phyloP scores from a whole-genome alignment of 2,113 vertebrate genomes.

The Ptilonorhynchus violaceus region DNA sequence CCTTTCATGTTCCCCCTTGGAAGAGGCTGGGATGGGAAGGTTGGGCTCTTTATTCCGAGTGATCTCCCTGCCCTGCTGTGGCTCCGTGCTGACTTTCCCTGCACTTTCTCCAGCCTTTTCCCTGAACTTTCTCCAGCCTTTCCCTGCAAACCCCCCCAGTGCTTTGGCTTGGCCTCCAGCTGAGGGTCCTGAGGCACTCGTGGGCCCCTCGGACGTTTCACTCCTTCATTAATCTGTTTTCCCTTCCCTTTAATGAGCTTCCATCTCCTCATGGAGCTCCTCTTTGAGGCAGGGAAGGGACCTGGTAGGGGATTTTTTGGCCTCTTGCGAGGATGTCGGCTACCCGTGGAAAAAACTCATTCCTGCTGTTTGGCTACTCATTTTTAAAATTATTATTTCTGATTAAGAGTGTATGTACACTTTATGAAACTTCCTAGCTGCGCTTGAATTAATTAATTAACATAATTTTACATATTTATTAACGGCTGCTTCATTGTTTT shows the following conservation, averaged over 20 bases:
- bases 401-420: not conserved
- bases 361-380: not conserved
- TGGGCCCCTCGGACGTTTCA: not conserved
- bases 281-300: not conserved
- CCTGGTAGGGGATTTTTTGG: not conserved
- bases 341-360: not conserved
- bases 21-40: not conserved
- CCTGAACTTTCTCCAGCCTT: not conserved
- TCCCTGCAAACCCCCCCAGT: fast-evolving
- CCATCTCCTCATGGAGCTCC: not conserved
- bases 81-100: fast-evolving
- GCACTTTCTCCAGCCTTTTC: not conserved
- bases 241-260: not conserved
- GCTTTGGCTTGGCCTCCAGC: not conserved
- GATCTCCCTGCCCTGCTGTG: not conserved
- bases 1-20: not conserved
- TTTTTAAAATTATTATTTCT: not conserved
- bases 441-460: not conserved
- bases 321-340: not conserved
- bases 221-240: not conserved
- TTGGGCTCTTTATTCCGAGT: not conserved
- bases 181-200: not conserved
- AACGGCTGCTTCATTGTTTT: not conserved
- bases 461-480: not conserved
- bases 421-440: not conserved